phyloP scores from a whole-genome alignment of 2,888 invertebrate genomes.

The Chrysodeixis includens region DNA sequence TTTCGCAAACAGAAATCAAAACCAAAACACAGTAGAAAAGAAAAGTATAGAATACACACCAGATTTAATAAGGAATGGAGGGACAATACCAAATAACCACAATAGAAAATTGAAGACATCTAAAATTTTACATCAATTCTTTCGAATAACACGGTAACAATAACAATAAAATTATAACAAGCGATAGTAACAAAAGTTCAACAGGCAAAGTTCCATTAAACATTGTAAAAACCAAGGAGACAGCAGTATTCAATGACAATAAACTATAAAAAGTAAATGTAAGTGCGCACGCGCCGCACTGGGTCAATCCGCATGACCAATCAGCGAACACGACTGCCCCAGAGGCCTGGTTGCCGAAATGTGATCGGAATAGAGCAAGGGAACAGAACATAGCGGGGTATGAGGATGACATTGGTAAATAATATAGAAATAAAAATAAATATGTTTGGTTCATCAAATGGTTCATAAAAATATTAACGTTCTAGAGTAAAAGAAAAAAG shows the following conservation, averaged over 20 bases:
- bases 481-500: no score
- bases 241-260: slow-evolving; percentile 47
- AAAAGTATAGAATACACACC: neutral
- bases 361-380: slow-evolving; percentile 31
- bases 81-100: neutral
- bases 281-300: slow-evolving; percentile 73
- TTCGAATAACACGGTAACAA: slow-evolving; percentile 3
- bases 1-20: neutral
- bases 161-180: slow-evolving; percentile 6
- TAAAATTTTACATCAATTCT: slow-evolving; percentile 10
- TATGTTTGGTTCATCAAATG: no score
- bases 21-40: neutral
- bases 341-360: slow-evolving; percentile 67
- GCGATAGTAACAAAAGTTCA: slow-evolving; percentile 10
- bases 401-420: neutral
- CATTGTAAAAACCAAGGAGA: slow-evolving; percentile 30
- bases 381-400: neutral
- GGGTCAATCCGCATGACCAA: slow-evolving; percentile 80
- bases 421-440: neutral
- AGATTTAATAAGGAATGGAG: neutral
- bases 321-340: slow-evolving; percentile 74
- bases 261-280: slow-evolving; percentile 59
- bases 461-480: no score
- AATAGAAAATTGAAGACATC: neutral
- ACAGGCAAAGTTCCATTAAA: slow-evolving; percentile 5